These are phyloP conservation scores for Luidia sarsii DNA, from an alignment of 53 echinoderm and acorn worm species.

Conservation along the genomic window DNA sequence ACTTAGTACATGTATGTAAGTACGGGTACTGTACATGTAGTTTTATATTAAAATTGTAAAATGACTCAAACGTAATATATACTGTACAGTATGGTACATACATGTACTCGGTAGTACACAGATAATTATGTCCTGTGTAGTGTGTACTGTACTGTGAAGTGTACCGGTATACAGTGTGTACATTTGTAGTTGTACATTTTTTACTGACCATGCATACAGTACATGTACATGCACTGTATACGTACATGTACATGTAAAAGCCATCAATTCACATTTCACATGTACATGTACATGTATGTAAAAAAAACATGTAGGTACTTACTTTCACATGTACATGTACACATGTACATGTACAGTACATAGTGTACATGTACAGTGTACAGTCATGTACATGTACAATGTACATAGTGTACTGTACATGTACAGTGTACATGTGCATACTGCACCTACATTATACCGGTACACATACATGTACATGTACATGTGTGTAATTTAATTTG, in stretches of 20 bases:
- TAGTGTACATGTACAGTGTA: not conserved
- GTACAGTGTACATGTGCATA: not conserved
- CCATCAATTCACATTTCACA: not conserved
- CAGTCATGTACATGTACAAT: not conserved
- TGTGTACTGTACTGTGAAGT: no score
- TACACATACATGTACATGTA: constrained; percentile 25
- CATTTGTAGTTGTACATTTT: not conserved
- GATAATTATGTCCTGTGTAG: no score
- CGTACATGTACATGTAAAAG: not conserved
- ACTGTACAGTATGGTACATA: not conserved
- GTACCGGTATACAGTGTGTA: not conserved
- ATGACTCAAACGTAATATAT: no score
- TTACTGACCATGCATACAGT: not conserved
- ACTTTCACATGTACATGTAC: no score
- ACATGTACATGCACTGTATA: not conserved
- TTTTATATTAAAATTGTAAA: not conserved
- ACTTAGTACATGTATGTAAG: no score
- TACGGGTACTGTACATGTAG: not conserved
- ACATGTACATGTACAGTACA: not conserved
- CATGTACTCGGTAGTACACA: no score
- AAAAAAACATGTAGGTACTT: no score
- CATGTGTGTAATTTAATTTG: not conserved
- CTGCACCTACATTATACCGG: not conserved
- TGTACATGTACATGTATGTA: not conserved
- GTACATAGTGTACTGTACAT: not conserved